A percentile compares a stretch with the other conserved stretches of the same genome.
These are phyloP conservation scores for Ibycter americanus DNA, from an alignment of 2,797 vertebrate species.

Conservation along the genomic window DNA sequence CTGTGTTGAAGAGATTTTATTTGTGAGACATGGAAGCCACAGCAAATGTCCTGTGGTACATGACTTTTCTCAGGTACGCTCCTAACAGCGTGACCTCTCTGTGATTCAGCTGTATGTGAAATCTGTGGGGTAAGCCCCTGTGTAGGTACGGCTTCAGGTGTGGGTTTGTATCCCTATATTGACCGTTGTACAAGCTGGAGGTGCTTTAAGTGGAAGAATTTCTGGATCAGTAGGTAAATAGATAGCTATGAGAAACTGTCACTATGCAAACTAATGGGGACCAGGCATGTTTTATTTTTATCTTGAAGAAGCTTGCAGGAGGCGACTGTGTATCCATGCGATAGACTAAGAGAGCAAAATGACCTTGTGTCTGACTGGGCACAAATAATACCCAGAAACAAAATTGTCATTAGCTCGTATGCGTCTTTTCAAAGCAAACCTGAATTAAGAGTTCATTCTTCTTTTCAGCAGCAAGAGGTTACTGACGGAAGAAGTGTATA, in stretches of 20 bases:
- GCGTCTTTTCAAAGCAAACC: neutral
- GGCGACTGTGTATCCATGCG: neutral
- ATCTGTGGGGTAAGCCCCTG: neutral
- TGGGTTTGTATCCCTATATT: fast-evolving
- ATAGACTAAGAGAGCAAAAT: neutral
- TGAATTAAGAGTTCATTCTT: neutral
- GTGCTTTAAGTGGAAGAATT: neutral
- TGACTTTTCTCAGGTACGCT: neutral
- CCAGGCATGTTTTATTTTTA: neutral
- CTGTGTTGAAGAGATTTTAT: neutral
- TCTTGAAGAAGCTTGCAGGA: neutral
- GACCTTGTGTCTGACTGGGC: neutral
- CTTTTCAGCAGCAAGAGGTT: neutral
- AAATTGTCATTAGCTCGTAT: neutral
- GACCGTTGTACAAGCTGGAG: neutral
- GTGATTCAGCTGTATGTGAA: neutral
- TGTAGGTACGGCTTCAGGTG: neutral
- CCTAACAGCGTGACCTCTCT: neutral
- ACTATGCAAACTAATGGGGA: neutral
- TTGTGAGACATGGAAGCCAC: neutral
- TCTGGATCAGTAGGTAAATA: neutral
- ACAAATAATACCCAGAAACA: neutral
- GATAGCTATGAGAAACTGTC: neutral
- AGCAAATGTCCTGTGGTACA: neutral
- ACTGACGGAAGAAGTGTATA: neutral